Percentiles rank a stretch among this genome's conserved stretches.
These are phyloP conservation scores for Notodonta ziczac DNA, from an alignment of 2,888 invertebrate genomes.

Conservation along the genomic window DNA sequence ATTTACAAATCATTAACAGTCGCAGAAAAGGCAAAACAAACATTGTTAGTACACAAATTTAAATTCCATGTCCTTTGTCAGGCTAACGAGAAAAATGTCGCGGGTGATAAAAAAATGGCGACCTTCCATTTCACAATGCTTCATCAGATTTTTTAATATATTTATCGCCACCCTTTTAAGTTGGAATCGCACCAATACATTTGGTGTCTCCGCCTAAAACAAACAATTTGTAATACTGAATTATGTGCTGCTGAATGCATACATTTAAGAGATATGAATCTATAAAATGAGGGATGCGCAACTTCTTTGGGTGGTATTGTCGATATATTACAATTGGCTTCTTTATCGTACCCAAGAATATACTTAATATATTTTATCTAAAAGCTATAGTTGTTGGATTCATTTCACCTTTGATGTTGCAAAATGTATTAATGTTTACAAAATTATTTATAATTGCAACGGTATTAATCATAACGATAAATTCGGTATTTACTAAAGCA, in stretches of 20 bases:
- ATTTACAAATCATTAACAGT: conserved; percentile 60
- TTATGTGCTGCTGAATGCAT: conserved; percentile 84
- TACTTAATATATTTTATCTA: no score
- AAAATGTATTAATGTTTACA: no score
- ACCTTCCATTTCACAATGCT: conserved; percentile 66
- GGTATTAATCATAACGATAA: no score
- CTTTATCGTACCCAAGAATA: not conserved
- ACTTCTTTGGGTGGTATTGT: conserved; percentile 16
- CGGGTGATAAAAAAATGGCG: conserved; percentile 48
- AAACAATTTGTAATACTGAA: conserved; percentile 84
- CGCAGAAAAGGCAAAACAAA: conserved; percentile 63
- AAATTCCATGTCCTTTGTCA: conserved; percentile 68
- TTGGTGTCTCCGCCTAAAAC: conserved; percentile 81
- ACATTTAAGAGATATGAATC: conserved; percentile 84
- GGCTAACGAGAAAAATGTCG: conserved; percentile 68
- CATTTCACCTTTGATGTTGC: no score
- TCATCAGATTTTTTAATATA: conserved; percentile 70
- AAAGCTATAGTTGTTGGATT: no score
- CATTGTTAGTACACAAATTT: conserved; percentile 62
- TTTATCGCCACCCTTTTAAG: conserved; percentile 82
- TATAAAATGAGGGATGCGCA: conserved; percentile 70
- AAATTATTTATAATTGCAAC: no score
- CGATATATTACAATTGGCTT: conserved; percentile 6
- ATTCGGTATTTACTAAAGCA: no score
- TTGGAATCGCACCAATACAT: conserved; percentile 81